Evolutionary conservation across 2,888 invertebrate species (phyloP).

Genomic region (Ephialtes manifestator): DNA sequence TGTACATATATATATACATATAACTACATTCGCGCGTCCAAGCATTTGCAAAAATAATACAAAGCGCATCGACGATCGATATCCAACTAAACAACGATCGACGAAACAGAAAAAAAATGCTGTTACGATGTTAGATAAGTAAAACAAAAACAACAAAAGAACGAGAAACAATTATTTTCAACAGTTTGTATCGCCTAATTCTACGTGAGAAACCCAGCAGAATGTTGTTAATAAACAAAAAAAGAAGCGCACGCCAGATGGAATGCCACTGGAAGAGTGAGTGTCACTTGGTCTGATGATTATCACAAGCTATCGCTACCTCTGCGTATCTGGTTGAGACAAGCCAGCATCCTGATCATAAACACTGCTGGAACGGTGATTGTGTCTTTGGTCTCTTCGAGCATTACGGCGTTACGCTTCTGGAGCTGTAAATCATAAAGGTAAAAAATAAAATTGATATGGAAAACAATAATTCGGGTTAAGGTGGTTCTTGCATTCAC

Average conservation of each 20-base stretch:
- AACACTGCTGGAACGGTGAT: conserved; percentile 95
- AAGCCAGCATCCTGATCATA: conserved; percentile 92
- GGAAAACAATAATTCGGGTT: no score
- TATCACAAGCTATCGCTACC: conserved; percentile 83
- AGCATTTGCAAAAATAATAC: conserved; percentile 50
- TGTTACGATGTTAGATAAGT: conserved; percentile 62
- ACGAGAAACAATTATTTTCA: conserved; percentile 12
- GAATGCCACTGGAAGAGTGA: conserved; percentile 51
- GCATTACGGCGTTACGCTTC: conserved; percentile 92
- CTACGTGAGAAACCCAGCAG: conserved; percentile 26
- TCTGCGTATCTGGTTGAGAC: conserved; percentile 89
- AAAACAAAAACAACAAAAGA: background rate
- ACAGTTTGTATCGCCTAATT: background rate
- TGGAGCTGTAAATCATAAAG: conserved; percentile 88
- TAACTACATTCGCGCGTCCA: conserved; percentile 12
- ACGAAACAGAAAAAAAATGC: conserved; percentile 42
- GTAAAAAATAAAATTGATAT: conserved; percentile 50
- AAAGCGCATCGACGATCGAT: conserved; percentile 26
- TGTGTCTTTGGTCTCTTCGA: conserved; percentile 95
- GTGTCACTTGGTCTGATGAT: conserved; percentile 65
- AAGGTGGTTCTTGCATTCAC: no score
- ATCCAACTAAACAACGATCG: background rate
- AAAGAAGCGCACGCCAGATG: conserved; percentile 60
- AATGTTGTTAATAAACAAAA: conserved; percentile 24
- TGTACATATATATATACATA: background rate